Evolutionary conservation across 2,797 vertebrate genomes (phyloP).

Genomic region (Girardinus metallicus): DNA sequence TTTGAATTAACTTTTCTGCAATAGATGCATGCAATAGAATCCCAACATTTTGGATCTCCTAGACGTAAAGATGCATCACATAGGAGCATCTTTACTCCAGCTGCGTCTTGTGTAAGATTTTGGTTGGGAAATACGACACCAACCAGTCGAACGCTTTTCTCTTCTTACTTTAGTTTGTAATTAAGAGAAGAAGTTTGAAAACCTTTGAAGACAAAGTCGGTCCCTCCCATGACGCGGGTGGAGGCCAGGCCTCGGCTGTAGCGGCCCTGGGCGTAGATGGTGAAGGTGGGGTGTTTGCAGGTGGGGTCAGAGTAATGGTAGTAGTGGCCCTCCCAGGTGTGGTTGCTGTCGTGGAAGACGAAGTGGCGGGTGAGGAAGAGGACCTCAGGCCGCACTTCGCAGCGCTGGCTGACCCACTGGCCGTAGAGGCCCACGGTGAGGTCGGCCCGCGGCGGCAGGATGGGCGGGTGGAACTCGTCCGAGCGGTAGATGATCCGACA

Average conservation of each 20-base stretch:
- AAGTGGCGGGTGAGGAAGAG: slow-evolving; percentile 98
- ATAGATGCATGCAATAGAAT: too few relatives aligned
- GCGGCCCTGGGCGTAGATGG: slow-evolving; percentile 93
- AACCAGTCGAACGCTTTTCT: background rate
- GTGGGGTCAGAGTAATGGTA: slow-evolving; percentile 96
- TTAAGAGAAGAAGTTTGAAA: background rate
- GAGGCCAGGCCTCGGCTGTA: slow-evolving; percentile 93
- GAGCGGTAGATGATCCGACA: slow-evolving; percentile 93
- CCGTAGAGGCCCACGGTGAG: slow-evolving; percentile 90
- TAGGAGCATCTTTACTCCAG: background rate
- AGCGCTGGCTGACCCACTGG: slow-evolving; percentile 97
- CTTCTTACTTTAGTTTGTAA: background rate
- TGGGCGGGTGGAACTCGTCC: slow-evolving; percentile 90
- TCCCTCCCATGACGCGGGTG: slow-evolving; percentile 90
- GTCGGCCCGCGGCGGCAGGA: slow-evolving; percentile 88
- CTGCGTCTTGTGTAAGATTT: background rate
- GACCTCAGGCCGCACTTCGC: slow-evolving; percentile 94
- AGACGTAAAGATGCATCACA: background rate
- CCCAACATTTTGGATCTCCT: background rate
- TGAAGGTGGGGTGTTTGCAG: slow-evolving; percentile 96
- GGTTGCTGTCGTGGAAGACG: slow-evolving; percentile 94
- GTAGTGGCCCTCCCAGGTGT: slow-evolving; percentile 97
- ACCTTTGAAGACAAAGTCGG: slow-evolving; percentile 97
- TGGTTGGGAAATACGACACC: background rate
- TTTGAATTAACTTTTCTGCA: too few relatives aligned